A percentile compares a stretch with the other conserved stretches of the same genome.
These are phyloP conservation scores for Drosophila auraria DNA, from an alignment of 1,140 invertebrate genomes.

Conservation along the genomic window DNA sequence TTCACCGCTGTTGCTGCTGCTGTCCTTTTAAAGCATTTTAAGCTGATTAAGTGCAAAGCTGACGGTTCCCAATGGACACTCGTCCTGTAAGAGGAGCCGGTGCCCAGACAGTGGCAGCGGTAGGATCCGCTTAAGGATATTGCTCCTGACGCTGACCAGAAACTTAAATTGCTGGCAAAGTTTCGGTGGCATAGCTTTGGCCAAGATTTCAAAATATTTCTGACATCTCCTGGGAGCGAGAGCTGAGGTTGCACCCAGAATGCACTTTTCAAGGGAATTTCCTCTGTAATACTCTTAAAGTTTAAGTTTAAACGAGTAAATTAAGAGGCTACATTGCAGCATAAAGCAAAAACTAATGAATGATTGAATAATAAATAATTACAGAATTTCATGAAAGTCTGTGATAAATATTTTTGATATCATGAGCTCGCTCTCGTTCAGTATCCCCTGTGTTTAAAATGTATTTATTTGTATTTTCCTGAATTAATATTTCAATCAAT, in stretches of 20 bases:
- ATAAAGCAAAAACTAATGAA: background rate
- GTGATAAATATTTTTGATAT: no score
- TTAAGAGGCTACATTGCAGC: background rate
- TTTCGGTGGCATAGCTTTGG: constrained; percentile 17
- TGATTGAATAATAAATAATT: no score
- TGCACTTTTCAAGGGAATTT: constrained; percentile 2
- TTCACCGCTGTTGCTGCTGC: constrained; percentile 17
- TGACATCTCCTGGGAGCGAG: constrained; percentile 14
- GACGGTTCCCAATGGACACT: constrained; percentile 42
- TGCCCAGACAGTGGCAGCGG: constrained; percentile 1
- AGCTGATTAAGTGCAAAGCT: constrained; percentile 72
- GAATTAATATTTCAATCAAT: background rate
- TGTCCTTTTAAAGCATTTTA: constrained; percentile 69
- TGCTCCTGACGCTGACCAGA: constrained; percentile 40
- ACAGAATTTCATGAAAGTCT: no score
- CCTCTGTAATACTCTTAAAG: background rate
- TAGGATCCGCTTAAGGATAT: constrained; percentile 51
- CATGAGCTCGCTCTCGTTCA: background rate
- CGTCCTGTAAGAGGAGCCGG: constrained; percentile 18
- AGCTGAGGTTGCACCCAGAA: constrained; percentile 14
- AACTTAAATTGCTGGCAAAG: constrained; percentile 53
- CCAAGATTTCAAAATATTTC: constrained; percentile 41
- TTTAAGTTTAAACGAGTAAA: constrained; percentile 3
- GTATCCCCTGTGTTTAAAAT: background rate
- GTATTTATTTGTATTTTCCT: background rate